Percentiles rank a stretch among this genome's conserved stretches.
These are phyloP conservation scores for Zoanthus solanderi DNA, from an alignment of 92 coral and sea anemone genomes.

Conservation along the genomic window DNA sequence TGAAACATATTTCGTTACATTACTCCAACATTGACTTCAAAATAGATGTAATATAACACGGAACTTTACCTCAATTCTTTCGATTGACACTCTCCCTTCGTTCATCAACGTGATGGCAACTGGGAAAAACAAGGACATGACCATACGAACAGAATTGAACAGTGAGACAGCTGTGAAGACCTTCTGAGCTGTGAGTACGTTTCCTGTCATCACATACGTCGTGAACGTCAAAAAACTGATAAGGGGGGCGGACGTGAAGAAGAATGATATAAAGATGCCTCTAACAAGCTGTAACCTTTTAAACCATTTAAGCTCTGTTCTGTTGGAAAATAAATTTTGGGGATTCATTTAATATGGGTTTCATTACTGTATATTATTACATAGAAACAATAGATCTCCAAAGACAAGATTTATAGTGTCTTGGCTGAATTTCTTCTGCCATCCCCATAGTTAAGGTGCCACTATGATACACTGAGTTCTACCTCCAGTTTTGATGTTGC, in stretches of 20 bases:
- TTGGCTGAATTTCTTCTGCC: too few species aligned
- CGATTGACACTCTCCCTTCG: slow-evolving; percentile 80
- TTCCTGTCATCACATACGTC: slow-evolving; percentile 78
- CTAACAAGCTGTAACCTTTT: slow-evolving; percentile 58
- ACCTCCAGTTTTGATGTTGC: too few species aligned
- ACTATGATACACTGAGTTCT: too few species aligned
- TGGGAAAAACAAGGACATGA: slow-evolving; percentile 80
- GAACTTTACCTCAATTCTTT: slow-evolving; percentile 70
- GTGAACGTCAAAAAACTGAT: slow-evolving; percentile 76
- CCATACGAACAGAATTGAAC: slow-evolving; percentile 81
- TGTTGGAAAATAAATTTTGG: slow-evolving; percentile 3
- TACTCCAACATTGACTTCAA: too few species aligned
- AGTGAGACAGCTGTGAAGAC: slow-evolving; percentile 83
- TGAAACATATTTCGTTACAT: too few species aligned
- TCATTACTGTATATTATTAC: too few species aligned
- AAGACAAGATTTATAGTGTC: too few species aligned
- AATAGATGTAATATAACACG: too few species aligned
- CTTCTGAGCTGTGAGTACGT: slow-evolving; percentile 78
- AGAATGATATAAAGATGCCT: slow-evolving; percentile 81
- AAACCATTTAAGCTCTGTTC: slow-evolving; percentile 81
- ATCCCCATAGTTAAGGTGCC: too few species aligned
- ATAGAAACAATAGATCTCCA: too few species aligned
- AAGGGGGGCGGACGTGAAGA: slow-evolving; percentile 81
- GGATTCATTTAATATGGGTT: too few species aligned
- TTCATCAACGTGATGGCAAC: slow-evolving; percentile 79